Evolutionary conservation across 2,888 invertebrate genomes (phyloP), one percentile per base, ranked within the genome.

Genomic region (Standfussiana lucernea): DNA sequence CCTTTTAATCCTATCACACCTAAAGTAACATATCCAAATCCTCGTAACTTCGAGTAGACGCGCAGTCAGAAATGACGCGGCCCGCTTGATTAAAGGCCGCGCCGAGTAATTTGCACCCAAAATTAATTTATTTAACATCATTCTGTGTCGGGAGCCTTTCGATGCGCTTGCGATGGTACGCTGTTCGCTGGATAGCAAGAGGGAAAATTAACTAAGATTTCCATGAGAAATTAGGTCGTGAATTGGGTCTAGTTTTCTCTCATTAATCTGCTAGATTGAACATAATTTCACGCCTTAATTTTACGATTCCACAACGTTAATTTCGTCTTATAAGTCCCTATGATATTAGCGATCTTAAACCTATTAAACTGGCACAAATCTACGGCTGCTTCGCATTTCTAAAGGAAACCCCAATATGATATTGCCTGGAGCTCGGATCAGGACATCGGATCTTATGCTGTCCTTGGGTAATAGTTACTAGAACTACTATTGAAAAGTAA

Each of bases 41-140:
- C 32, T 86, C 69, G 15, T 77, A 62, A 40, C 72, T 90, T 80
- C 77, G 2, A 66, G 79, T 77, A 75, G 45, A 83, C 82, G 72
- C 69, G 72, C 80, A 85, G 83, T 82, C 81, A 83, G 79, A 86
- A 90, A 86, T 89, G 86, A 83, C 80, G 92, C 92, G 91, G 91
- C 81, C 66, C 81, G 76, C 86, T 85, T 88, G 91, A 94, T 94
- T 94, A 94, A 89, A 93, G 94, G 91, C 86, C 83, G 65, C 82
- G 81, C 50, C 85, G 86, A 84, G 91, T 94, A 93, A 93, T 94
- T 94, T 93, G 93, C 92, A 90, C 91, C 92, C 90, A 90, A 93
- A 94, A 93, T 93, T 93, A 93, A 94, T 94, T 93, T 92, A 93
- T 93, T 93, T 93, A 93, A 89, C 93, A 90, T 90, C 86, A 87